Conservation (phyloP, 2,888 invertebrate genomes). For the Caenorhabditis auriculariae region DNA sequence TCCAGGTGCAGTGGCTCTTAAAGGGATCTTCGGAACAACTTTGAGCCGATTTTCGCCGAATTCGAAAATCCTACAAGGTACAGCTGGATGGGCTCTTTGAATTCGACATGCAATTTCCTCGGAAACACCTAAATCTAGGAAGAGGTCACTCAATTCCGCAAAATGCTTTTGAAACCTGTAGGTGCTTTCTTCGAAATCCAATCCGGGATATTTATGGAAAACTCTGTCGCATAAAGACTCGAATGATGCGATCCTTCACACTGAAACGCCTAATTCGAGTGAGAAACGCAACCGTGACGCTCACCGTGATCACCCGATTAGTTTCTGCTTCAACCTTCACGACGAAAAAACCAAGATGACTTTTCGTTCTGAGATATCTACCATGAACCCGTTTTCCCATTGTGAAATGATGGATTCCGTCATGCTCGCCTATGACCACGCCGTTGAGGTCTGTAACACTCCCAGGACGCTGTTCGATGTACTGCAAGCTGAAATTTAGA, state of each 20-base stretch:
- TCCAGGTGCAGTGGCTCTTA: conserved; percentile 54
- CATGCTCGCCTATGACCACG: conserved; percentile 77
- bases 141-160: background rate
- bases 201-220: conserved; percentile 34
- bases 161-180: conserved; percentile 1
- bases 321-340: conserved; percentile 74
- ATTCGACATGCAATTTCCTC: conserved; percentile 31
- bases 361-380: conserved; percentile 71
- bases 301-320: conserved; percentile 79
- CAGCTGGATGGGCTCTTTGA: conserved; percentile 49
- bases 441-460: conserved; percentile 80
- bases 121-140: background rate
- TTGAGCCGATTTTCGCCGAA: conserved; percentile 5
- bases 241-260: conserved; percentile 49
- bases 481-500: conserved; percentile 69
- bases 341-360: conserved; percentile 75
- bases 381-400: conserved; percentile 80
- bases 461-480: conserved; percentile 78
- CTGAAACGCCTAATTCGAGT: no score
- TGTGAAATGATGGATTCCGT: conserved; percentile 84
- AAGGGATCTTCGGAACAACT: conserved; percentile 37
- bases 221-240: conserved; percentile 40
- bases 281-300: no score
- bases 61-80: conserved; percentile 27
- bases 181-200: conserved; percentile 42